A percentile compares a stretch with the other conserved stretches of the same genome.
Conservation (phyloP, 2,888 invertebrate species). For the Ochropacha duplaris region DNA sequence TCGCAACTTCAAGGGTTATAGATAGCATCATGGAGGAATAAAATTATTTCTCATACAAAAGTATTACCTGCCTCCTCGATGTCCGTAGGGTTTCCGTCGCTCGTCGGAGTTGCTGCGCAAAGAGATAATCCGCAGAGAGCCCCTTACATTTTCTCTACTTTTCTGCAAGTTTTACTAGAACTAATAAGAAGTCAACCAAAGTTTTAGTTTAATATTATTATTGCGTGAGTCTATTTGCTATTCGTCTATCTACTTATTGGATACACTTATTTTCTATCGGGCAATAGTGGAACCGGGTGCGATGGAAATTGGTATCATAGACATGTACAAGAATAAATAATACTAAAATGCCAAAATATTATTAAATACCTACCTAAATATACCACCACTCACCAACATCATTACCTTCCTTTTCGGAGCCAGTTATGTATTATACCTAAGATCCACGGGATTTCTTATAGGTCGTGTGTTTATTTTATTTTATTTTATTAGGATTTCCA, state of each 20-base stretch:
- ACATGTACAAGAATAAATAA: too few relatives aligned
- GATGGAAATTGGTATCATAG: too few relatives aligned
- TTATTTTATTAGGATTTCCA: too few relatives aligned
- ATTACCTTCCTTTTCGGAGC: too few relatives aligned
- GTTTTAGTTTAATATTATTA: not conserved
- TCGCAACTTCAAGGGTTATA: not conserved
- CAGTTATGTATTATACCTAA: too few relatives aligned
- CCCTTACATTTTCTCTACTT: conserved; percentile 37
- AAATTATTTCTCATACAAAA: not conserved
- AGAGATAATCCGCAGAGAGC: conserved; percentile 48
- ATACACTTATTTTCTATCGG: too few relatives aligned
- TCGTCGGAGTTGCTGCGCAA: conserved; percentile 22
- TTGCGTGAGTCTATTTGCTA: not conserved
- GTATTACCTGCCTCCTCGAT: not conserved
- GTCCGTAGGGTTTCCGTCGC: not conserved
- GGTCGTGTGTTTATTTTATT: too few relatives aligned
- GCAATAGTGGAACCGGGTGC: not conserved
- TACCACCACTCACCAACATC: too few relatives aligned
- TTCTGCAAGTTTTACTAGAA: conserved; percentile 21
- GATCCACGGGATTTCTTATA: too few relatives aligned
- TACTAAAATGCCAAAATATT: too few relatives aligned
- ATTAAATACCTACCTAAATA: too few relatives aligned
- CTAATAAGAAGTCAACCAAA: conserved; percentile 8
- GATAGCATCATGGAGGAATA: not conserved
- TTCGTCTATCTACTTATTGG: too few relatives aligned